phyloP scores from a whole-genome alignment of 2,797 vertebrate genomes.

The Sciurus carolinensis region DNA sequence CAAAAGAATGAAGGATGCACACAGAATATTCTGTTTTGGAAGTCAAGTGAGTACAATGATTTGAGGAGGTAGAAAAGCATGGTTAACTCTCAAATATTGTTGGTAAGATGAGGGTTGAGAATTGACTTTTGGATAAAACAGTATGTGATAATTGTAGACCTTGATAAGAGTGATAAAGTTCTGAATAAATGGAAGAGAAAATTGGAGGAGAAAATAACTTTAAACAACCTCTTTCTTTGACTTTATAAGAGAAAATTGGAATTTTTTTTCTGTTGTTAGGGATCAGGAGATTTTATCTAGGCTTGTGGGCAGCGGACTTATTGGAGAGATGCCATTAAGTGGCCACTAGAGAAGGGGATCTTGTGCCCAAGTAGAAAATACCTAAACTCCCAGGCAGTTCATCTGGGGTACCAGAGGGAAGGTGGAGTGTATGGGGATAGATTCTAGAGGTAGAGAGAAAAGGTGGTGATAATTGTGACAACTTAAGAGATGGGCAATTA shows the following conservation, averaged over 20 bases:
- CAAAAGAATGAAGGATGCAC: not conserved
- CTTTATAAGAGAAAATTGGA: not conserved
- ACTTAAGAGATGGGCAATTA: not conserved
- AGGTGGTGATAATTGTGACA: not conserved
- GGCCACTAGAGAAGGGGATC: not conserved
- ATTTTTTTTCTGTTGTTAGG: not conserved
- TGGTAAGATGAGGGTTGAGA: not conserved
- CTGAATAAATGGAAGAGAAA: not conserved
- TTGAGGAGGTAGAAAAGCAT: not conserved
- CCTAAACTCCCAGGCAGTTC: no score
- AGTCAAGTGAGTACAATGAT: not conserved
- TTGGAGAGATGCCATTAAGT: not conserved
- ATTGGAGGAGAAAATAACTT: not conserved
- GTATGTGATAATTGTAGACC: not conserved
- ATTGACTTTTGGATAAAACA: not conserved
- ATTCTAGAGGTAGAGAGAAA: not conserved
- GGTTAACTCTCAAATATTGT: no score
- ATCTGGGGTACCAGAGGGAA: not conserved
- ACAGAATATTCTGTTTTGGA: not conserved
- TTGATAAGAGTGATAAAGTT: not conserved
- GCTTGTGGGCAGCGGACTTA: not conserved
- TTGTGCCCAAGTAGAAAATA: not conserved
- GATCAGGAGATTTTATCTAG: not conserved
- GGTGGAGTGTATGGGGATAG: not conserved
- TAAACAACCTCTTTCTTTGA: not conserved